A percentile compares a stretch with the other conserved stretches of the same genome.
phyloP scores from a whole-genome alignment of 2,888 invertebrate species.

The Agrochola macilenta region DNA sequence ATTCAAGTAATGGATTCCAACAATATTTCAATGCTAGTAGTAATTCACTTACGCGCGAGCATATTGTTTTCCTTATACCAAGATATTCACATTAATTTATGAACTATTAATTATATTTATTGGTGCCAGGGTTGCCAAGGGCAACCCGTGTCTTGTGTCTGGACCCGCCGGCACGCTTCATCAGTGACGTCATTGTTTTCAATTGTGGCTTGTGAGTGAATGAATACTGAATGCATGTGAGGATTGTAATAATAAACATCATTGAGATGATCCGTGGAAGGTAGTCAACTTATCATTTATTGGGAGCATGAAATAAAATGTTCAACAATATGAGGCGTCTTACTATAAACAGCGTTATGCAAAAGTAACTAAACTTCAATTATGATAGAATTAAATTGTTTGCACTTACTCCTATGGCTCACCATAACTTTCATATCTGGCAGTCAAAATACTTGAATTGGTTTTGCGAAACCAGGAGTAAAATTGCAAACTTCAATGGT shows the following conservation, averaged over 20 bases:
- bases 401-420: not conserved
- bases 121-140: conserved; percentile 52
- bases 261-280: not conserved
- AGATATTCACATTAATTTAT: conserved; percentile 34
- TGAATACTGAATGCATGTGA: conserved; percentile 18
- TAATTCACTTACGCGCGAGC: conserved; percentile 9
- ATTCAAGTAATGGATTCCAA: conserved; percentile 21
- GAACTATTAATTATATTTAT: conserved; percentile 44
- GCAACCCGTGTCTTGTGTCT: not conserved
- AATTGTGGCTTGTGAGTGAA: conserved; percentile 6
- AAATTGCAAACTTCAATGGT: not conserved
- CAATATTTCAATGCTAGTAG: conserved; percentile 52
- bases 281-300: not conserved
- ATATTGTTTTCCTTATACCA: conserved; percentile 57
- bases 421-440: no score
- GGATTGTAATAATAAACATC: conserved; percentile 11
- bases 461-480: not conserved
- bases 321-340: not conserved
- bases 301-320: not conserved
- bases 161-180: conserved; percentile 5
- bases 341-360: not conserved
- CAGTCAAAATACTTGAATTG: no score
- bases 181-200: conserved; percentile 42
- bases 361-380: not conserved
- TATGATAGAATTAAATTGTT: not conserved